phyloP scores from a whole-genome alignment of 2,888 invertebrate genomes.

The Eupsilia transversa region DNA sequence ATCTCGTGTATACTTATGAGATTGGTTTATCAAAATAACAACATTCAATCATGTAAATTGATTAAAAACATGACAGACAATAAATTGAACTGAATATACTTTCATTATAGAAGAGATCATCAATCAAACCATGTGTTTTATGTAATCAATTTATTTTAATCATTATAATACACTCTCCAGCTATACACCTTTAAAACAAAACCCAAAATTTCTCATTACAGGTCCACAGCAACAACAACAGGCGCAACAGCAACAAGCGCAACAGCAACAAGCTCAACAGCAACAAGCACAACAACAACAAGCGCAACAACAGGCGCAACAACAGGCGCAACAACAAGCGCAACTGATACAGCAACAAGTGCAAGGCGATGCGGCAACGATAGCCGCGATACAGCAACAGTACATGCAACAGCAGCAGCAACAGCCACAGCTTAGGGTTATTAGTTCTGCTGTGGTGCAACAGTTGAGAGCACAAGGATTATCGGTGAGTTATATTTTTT shows the following conservation, averaged over 20 bases:
- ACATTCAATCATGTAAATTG: background rate
- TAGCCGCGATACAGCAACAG: conserved; percentile 88
- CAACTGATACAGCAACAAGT: conserved; percentile 84
- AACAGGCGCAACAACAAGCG: conserved; percentile 74
- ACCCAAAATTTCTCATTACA: conserved; percentile 27
- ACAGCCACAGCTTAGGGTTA: conserved; percentile 90
- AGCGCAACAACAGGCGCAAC: conserved; percentile 71
- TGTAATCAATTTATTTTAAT: background rate
- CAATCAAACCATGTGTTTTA: background rate
- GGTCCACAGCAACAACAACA: conserved; percentile 71
- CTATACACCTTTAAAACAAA: background rate
- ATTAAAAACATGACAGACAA: background rate
- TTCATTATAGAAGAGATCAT: background rate
- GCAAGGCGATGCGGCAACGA: conserved; percentile 86
- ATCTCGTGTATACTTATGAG: no score
- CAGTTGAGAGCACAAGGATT: conserved; percentile 90
- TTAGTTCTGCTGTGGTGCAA: conserved; percentile 91
- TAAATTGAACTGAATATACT: background rate
- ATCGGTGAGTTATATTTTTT: conserved; percentile 67
- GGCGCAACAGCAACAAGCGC: conserved; percentile 67
- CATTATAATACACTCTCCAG: background rate
- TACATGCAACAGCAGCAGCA: conserved; percentile 89
- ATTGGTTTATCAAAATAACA: background rate
- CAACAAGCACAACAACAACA: conserved; percentile 77
- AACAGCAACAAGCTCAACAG: conserved; percentile 59